Conservation (phyloP, 2,888 invertebrate genomes). For the Colletes collaris region DNA sequence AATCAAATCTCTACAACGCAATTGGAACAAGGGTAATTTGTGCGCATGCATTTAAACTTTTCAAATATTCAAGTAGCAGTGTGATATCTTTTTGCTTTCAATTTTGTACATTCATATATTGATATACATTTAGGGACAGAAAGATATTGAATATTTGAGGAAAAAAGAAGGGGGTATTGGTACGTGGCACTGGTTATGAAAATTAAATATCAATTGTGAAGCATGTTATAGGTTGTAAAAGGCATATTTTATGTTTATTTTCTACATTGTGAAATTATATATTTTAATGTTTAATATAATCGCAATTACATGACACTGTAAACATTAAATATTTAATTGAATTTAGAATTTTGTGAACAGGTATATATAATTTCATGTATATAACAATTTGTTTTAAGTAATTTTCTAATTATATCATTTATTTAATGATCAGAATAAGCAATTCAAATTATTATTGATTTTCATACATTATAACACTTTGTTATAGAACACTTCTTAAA, state of each 20-base stretch:
- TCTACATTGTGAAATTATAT: slow-evolving; percentile 25
- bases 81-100: slow-evolving; percentile 48
- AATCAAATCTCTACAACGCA: slow-evolving; percentile 74
- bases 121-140: slow-evolving; percentile 29
- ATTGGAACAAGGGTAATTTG: slow-evolving; percentile 80
- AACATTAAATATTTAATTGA: slow-evolving; percentile 17
- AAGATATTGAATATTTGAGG: slow-evolving; percentile 33
- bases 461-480: slow-evolving; percentile 7
- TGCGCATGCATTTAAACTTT: slow-evolving; percentile 63
- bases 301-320: slow-evolving; percentile 14
- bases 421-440: background rate
- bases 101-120: slow-evolving; percentile 32
- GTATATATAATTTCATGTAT: slow-evolving; percentile 48
- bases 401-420: slow-evolving; percentile 6
- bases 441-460: too few species aligned
- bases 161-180: slow-evolving; percentile 52
- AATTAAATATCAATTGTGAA: slow-evolving; percentile 42
- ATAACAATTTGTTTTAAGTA: slow-evolving; percentile 34
- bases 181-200: slow-evolving; percentile 44
- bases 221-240: slow-evolving; percentile 29
- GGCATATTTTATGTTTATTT: slow-evolving; percentile 27
- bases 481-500: slow-evolving; percentile 59
- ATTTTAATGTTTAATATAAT: slow-evolving; percentile 19
- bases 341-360: slow-evolving; percentile 13
- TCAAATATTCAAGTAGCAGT: slow-evolving; percentile 48